A percentile compares a stretch with the other conserved stretches of the same genome.
These are phyloP conservation scores for Alouatta palliata DNA, from an alignment of 2,113 vertebrate genomes.

Conservation along the genomic window DNA sequence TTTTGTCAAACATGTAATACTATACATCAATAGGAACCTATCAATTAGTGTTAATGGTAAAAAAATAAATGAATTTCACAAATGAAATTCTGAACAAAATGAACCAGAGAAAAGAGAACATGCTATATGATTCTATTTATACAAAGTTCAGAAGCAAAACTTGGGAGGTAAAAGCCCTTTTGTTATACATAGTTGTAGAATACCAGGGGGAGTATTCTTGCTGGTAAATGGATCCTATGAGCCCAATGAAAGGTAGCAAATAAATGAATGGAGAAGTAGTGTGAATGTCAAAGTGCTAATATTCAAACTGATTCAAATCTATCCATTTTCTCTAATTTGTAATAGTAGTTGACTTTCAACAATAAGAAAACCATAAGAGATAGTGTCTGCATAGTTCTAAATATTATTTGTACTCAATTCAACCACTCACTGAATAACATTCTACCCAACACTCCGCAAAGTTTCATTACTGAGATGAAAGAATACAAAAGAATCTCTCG, in stretches of 20 bases:
- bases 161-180: neutral
- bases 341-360: neutral
- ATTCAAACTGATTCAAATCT: neutral
- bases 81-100: constrained; percentile 23
- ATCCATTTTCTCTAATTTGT: neutral
- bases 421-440: neutral
- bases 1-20: neutral
- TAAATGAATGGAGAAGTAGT: neutral
- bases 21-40: neutral
- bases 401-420: neutral
- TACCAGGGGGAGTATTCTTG: neutral
- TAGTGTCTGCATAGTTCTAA: neutral
- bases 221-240: neutral
- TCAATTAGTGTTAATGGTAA: neutral
- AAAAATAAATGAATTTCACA: neutral
- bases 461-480: constrained; percentile 55
- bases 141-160: neutral
- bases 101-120: neutral
- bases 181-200: neutral
- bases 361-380: neutral
- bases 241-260: neutral
- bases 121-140: neutral
- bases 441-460: constrained; percentile 23
- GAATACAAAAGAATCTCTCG: constrained; percentile 47
- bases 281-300: neutral